Percentiles rank a stretch among this genome's conserved stretches.
phyloP scores from a whole-genome alignment of 37 sponge, comb jelly and placozoan genomes.

The Ephydatia muelleri region DNA sequence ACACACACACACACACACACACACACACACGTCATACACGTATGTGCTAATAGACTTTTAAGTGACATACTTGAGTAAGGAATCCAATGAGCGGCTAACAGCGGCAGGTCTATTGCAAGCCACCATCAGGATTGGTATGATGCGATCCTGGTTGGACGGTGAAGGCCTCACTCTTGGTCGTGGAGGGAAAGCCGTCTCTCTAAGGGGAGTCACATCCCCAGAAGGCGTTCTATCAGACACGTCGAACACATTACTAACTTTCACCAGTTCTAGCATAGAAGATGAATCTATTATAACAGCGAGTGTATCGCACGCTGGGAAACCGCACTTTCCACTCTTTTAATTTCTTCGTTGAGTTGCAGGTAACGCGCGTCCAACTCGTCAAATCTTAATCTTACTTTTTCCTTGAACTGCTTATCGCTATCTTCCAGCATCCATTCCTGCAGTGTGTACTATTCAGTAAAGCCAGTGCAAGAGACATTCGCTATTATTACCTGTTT shows the following conservation, averaged over 20 bases:
- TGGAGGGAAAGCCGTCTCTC: not conserved
- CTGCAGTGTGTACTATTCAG: not conserved
- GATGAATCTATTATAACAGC: no score
- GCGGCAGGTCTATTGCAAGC: constrained; percentile 74
- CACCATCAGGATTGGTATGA: constrained; percentile 78
- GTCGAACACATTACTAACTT: not conserved
- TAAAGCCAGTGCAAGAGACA: not conserved
- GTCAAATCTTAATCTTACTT: constrained; percentile 45
- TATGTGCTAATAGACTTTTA: not conserved
- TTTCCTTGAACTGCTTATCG: constrained; percentile 5
- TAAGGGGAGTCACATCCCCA: not conserved
- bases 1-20: constrained; percentile 28
- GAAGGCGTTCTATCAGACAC: not conserved
- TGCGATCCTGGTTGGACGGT: not conserved
- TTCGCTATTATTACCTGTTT: constrained; percentile 30
- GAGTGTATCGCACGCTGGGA: not conserved
- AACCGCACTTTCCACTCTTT: constrained; percentile 36
- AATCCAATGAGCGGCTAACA: constrained; percentile 55
- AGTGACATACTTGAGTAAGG: constrained; percentile 46
- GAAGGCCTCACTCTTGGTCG: not conserved
- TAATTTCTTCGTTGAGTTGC: constrained; percentile 29
- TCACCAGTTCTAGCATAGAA: not conserved
- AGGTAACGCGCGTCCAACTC: constrained; percentile 56
- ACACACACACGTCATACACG: not conserved
- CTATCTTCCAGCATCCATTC: constrained; percentile 25